Conservation (phyloP, 2,888 invertebrate species). For the Omphaloscelis lunosa region DNA sequence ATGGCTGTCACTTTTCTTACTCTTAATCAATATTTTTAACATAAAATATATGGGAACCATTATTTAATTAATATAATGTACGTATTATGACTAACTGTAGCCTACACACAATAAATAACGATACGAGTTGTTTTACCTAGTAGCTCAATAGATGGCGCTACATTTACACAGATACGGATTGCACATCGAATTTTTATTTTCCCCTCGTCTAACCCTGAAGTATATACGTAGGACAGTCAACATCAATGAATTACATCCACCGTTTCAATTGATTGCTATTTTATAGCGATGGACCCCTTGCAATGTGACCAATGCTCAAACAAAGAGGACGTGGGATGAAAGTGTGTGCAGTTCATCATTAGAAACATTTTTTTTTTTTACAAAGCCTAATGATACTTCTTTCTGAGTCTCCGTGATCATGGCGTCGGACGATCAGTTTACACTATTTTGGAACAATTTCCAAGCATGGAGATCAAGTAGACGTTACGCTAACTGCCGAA, state of each 20-base stretch:
- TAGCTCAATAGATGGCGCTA: slow-evolving; percentile 59
- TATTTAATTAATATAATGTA: background rate
- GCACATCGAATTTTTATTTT: slow-evolving; percentile 20
- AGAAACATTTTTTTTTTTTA: slow-evolving; percentile 82
- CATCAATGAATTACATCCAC: slow-evolving; percentile 54
- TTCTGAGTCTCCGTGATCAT: slow-evolving; percentile 89
- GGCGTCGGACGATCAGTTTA: slow-evolving; percentile 94
- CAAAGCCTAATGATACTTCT: slow-evolving; percentile 87
- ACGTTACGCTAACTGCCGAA: slow-evolving; percentile 93
- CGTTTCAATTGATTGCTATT: slow-evolving; percentile 36
- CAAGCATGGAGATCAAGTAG: slow-evolving; percentile 93
- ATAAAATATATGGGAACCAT: background rate
- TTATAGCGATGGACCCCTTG: slow-evolving; percentile 20
- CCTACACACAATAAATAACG: background rate
- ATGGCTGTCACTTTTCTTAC: slow-evolving; percentile 39
- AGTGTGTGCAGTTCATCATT: slow-evolving; percentile 76
- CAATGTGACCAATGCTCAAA: slow-evolving; percentile 81
- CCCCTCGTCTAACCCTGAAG: slow-evolving; percentile 44
- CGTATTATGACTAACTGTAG: background rate
- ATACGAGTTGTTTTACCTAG: slow-evolving; percentile 16
- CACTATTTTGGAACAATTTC: slow-evolving; percentile 94
- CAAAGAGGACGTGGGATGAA: slow-evolving; percentile 85
- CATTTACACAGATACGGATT: slow-evolving; percentile 24
- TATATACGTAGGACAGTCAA: slow-evolving; percentile 16
- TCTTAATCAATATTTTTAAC: slow-evolving; percentile 6